Conservation (phyloP, 2,113 vertebrate genomes). For the Trochalopteron elliotii region DNA sequence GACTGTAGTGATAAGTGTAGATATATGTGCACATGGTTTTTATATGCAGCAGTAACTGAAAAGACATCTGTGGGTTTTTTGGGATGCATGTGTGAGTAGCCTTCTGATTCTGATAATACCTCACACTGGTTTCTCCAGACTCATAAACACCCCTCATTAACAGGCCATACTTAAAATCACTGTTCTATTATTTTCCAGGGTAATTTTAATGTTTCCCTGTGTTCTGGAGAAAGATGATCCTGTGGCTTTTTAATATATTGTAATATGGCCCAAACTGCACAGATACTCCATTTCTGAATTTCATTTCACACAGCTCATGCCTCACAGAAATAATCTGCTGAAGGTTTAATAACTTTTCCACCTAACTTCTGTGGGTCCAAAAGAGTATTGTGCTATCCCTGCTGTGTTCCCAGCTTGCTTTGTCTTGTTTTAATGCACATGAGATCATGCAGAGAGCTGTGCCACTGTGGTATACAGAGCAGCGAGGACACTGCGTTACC, state of each 20-base stretch:
- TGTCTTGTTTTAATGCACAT: neutral
- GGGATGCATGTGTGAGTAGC: neutral
- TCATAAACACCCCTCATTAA: neutral
- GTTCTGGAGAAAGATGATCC: neutral
- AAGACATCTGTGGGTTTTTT: neutral
- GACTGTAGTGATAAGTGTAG: neutral
- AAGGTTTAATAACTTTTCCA: slow-evolving; percentile 30
- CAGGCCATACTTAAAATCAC: neutral
- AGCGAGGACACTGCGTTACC: neutral
- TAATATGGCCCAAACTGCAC: neutral
- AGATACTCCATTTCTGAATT: slow-evolving; percentile 2
- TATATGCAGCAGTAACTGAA: neutral
- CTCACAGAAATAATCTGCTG: neutral
- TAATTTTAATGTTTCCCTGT: neutral
- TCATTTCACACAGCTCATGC: neutral
- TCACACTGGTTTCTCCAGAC: neutral
- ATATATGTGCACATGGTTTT: neutral
- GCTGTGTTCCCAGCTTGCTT: slow-evolving; percentile 19
- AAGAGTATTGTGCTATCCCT: neutral
- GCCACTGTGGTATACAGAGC: neutral
- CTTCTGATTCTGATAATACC: neutral
- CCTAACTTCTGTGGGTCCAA: neutral
- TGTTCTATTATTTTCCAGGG: neutral
- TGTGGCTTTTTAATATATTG: neutral
- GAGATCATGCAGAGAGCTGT: slow-evolving; percentile 1